Base-by-base conservation (phyloP, 1,140 invertebrate genomes). In the Sycobia sp. region DNA sequence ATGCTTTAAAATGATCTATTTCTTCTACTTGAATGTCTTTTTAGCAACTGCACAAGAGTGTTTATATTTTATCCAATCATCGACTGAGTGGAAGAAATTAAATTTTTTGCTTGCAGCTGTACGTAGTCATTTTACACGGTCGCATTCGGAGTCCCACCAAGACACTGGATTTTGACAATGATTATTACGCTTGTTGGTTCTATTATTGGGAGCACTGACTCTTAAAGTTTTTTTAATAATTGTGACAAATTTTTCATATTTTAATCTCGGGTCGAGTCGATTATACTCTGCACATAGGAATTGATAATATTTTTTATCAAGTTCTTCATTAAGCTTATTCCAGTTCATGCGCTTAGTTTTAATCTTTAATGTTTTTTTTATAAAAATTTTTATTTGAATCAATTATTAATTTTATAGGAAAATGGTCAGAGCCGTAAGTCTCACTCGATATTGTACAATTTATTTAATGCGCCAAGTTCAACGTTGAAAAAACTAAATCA, bases 361-460 rank as follows among this genome's bases (percentile, higher is more conserved):
- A 3, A 43, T 5, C 20, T 43, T 68, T 57, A 23, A 55, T 27
- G 57, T 34, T 50, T 22, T 25, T 22, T 34, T 32, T 41, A 47
- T 46, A 60, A 16, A 62, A 67, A 34, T 65, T 66, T 58, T 65
- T 55, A 32, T 32, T 39, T 44, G 18, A 20, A 69, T 69, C 11
- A 16, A 71, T 27, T 18, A 49, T 66, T 16, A 72, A 63, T 22
- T 62, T 51, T 23, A 76, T 74, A 9, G 73, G 75, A 23, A 66
- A 72, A 46, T 76, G 72, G 46, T 76, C 73, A 60, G 70, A 75
- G 20, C 69, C 68, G 63, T 70, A 68, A 29, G 67, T 60, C 36
- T 75, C 65, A 10, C 70, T 62, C 23, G 69, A 25, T 8, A 67
- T 61, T 25, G 67, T 55, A 70, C 69, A 72, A 57, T 69, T 62